A percentile compares a stretch with the other conserved stretches of the same genome.
These are phyloP conservation scores for Himalopsyche anomala DNA, from an alignment of 2,888 invertebrate genomes.

Conservation along the genomic window DNA sequence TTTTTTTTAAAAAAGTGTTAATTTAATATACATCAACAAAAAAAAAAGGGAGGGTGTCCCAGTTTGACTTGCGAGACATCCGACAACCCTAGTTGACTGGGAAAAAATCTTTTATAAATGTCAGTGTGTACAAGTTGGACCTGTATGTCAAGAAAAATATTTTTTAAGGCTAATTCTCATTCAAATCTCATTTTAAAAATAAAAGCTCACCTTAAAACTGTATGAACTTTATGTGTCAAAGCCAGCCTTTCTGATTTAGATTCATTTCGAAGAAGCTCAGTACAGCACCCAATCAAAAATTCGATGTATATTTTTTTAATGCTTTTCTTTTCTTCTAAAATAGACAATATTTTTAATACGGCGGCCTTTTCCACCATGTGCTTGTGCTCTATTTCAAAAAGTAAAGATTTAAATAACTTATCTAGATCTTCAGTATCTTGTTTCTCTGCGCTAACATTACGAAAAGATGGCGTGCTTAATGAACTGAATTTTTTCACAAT, in stretches of 20 bases:
- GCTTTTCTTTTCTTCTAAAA: not conserved
- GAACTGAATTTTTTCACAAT: not conserved
- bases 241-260: slow-evolving; percentile 2
- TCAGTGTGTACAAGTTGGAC: no score
- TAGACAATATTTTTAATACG: not conserved
- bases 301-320: not conserved
- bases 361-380: slow-evolving; percentile 17
- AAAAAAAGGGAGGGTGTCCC: no score
- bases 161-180: no score
- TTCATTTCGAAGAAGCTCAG: slow-evolving; percentile 26
- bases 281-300: slow-evolving; percentile 20
- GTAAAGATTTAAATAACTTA: not conserved
- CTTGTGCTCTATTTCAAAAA: slow-evolving; percentile 15
- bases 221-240: not conserved
- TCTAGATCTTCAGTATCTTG: not conserved
- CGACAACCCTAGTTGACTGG: no score
- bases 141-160: no score
- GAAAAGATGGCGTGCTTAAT: not conserved
- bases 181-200: not conserved
- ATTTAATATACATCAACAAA: no score
- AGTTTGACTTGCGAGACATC: no score
- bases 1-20: no score
- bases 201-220: not conserved
- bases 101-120: no score
- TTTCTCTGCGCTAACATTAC: not conserved